Percentiles rank a stretch among this genome's conserved stretches.
Evolutionary conservation across 2,888 invertebrate species (phyloP).

Genomic region (Nematopogon swammerdamellus): DNA sequence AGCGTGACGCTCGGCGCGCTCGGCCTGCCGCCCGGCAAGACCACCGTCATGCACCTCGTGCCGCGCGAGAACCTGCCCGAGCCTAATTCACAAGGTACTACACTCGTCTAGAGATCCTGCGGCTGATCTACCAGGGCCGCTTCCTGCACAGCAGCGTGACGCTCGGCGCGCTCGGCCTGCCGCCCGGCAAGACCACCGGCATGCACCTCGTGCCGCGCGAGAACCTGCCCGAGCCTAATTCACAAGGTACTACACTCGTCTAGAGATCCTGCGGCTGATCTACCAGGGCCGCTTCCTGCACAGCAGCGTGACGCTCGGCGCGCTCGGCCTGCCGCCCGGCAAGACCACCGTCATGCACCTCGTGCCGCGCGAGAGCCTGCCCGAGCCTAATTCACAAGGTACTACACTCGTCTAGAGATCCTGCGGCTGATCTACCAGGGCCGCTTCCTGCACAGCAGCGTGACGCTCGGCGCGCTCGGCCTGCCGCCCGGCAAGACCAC

Average conservation of each 20-base stretch:
- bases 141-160: slow-evolving; percentile 99
- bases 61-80: slow-evolving; percentile 98
- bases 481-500: slow-evolving; percentile 97
- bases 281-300: slow-evolving; percentile 91
- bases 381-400: slow-evolving; percentile 98
- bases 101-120: slow-evolving; percentile 97
- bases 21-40: slow-evolving; percentile 94
- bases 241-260: too few relatives aligned
- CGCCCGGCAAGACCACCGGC: slow-evolving; percentile 96
- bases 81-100: slow-evolving; percentile 97
- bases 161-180: slow-evolving; percentile 94
- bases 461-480: slow-evolving; percentile 95
- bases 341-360: slow-evolving; percentile 99
- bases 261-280: too few relatives aligned
- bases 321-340: slow-evolving; percentile 93
- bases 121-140: slow-evolving; percentile 85
- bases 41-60: slow-evolving; percentile 99
- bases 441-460: slow-evolving; percentile 98
- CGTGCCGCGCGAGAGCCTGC: slow-evolving; percentile 97
- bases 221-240: slow-evolving; percentile 98
- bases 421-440: too few relatives aligned
- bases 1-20: slow-evolving; percentile 98
- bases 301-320: slow-evolving; percentile 98
- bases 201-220: slow-evolving; percentile 99
- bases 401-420: too few relatives aligned